These are phyloP conservation scores for Triplophysa siluroides DNA, from an alignment of 2,113 vertebrate species.

Conservation along the genomic window DNA sequence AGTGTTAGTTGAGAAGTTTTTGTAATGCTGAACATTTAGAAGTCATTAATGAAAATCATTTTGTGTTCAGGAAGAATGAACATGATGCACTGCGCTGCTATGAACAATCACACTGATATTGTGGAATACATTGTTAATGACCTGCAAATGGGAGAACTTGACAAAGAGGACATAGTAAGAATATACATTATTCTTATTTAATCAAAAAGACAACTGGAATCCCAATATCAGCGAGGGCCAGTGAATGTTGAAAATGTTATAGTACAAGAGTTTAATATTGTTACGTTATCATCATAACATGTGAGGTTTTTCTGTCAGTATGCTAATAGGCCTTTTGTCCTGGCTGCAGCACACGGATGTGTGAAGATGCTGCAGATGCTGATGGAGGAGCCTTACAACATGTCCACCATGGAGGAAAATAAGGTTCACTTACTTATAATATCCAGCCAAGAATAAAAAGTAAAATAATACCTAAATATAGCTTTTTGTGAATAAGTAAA, in stretches of 20 bases:
- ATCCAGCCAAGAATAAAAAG: no score
- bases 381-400: constrained; percentile 71
- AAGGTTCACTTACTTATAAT: constrained; percentile 66
- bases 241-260: background rate
- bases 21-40: background rate
- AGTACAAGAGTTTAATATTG: background rate
- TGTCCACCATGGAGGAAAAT: constrained; percentile 83
- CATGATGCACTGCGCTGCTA: constrained; percentile 86
- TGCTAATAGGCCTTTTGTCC: constrained; percentile 80
- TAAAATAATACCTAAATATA: no score
- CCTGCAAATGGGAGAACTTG: constrained; percentile 83
- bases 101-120: constrained; percentile 81
- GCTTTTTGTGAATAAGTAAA: no score
- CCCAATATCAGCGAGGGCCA: no score
- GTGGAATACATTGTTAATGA: constrained; percentile 85
- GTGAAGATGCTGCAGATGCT: constrained; percentile 79
- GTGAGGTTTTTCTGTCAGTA: constrained; percentile 69
- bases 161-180: constrained; percentile 79
- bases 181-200: background rate
- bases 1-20: background rate
- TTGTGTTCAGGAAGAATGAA: constrained; percentile 81
- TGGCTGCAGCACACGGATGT: constrained; percentile 82
- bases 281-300: no score
- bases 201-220: background rate
- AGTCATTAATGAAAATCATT: background rate